phyloP scores from a whole-genome alignment of 2,113 vertebrate species.

The Sebastes fasciatus region DNA sequence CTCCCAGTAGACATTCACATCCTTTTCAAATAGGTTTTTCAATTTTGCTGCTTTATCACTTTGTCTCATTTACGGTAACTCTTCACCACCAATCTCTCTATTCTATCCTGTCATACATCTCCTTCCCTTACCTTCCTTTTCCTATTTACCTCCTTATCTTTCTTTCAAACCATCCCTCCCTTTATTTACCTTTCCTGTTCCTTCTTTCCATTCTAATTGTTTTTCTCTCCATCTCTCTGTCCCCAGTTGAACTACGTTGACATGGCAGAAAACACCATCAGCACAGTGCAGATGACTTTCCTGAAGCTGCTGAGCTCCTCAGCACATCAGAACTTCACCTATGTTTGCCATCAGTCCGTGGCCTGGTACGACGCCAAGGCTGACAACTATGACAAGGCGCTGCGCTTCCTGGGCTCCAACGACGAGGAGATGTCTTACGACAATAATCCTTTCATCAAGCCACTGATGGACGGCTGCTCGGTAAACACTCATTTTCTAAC shows the following conservation, averaged over 20 bases:
- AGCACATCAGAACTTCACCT: constrained; percentile 97
- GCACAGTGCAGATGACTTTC: constrained; percentile 97
- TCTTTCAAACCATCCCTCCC: background rate
- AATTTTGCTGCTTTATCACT: constrained; percentile 28
- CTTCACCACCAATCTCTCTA: background rate
- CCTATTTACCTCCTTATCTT: background rate
- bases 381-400: constrained; percentile 92
- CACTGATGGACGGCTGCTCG: constrained; percentile 91
- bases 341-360: constrained; percentile 95
- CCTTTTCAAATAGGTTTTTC: constrained; percentile 17
- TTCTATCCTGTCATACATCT: background rate
- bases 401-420: constrained; percentile 96
- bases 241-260: constrained; percentile 93
- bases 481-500: constrained; percentile 81
- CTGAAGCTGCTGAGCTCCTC: constrained; percentile 96
- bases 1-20: background rate
- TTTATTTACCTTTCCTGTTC: background rate
- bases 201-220: background rate
- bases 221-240: background rate
- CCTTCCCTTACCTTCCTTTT: background rate
- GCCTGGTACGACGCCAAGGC: constrained; percentile 93
- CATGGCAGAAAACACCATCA: constrained; percentile 89
- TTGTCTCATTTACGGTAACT: constrained; percentile 31
- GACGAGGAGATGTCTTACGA: constrained; percentile 98
- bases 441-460: constrained; percentile 95